Percentiles rank a stretch among this genome's conserved stretches.
phyloP scores from a whole-genome alignment of 2,113 vertebrate genomes.

The Trinectes maculatus region DNA sequence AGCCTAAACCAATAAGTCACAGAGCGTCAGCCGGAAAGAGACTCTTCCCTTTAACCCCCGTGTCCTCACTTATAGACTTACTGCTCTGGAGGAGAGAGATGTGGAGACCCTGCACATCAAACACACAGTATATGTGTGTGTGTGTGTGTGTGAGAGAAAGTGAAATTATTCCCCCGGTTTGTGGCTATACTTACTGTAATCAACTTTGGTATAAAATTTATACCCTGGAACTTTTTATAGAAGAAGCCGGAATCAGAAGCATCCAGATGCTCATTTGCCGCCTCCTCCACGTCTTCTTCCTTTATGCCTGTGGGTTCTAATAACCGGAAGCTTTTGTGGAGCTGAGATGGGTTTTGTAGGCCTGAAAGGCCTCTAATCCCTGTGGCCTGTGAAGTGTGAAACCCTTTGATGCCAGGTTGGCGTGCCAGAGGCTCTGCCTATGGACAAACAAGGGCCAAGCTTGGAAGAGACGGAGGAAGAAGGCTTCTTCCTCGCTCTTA shows the following conservation, averaged over 20 bases:
- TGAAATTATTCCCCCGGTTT: constrained; percentile 51
- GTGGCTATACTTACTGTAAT: constrained; percentile 70
- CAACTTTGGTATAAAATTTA: constrained; percentile 74
- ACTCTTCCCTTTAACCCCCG: constrained; percentile 69
- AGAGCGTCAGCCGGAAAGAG: constrained; percentile 55
- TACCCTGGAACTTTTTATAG: constrained; percentile 73
- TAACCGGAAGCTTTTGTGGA: constrained; percentile 83
- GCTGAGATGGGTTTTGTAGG: constrained; percentile 80
- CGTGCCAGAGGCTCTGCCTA: constrained; percentile 79
- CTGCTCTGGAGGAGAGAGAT: constrained; percentile 62
- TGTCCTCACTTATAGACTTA: constrained; percentile 70
- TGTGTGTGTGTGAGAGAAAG: constrained; percentile 23
- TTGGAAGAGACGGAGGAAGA: constrained; percentile 67
- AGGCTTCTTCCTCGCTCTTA: constrained; percentile 55
- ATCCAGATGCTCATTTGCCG: constrained; percentile 77
- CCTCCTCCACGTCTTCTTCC: constrained; percentile 66
- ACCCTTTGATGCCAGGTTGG: constrained; percentile 84
- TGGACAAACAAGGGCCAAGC: constrained; percentile 83
- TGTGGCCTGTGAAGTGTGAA: constrained; percentile 85
- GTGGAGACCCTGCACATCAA: constrained; percentile 63
- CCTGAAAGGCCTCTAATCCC: constrained; percentile 85
- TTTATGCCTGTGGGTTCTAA: constrained; percentile 78
- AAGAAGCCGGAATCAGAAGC: constrained; percentile 71
- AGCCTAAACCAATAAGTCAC: constrained; percentile 73
- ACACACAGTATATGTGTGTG: constrained; percentile 52